Base-by-base conservation (phyloP, 2,797 vertebrate species). In the Gallinago stenura region DNA sequence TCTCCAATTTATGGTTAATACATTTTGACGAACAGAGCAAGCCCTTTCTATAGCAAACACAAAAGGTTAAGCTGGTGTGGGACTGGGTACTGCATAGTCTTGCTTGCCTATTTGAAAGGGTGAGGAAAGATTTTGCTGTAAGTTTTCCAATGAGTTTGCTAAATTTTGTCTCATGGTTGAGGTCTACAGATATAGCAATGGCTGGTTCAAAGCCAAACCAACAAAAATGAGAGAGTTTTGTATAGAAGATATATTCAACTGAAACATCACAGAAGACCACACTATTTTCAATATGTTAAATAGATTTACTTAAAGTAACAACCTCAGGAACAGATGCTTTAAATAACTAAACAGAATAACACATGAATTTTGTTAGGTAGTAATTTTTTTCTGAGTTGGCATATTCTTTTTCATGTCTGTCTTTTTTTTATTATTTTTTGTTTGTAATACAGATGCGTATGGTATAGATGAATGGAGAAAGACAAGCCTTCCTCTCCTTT, bases 131-230 rank as follows among this genome's bases (percentile, higher is more conserved):
- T 50, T 88, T 95, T 61, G 16, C 45, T 78, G 9, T 22, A 56
- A 43, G 65, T 82, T 93, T 95, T 76, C 62, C 75, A 89, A 62
- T 16, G 35, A 76, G 13, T 72, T 39, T 72, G n/a, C 87, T 95
- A 46, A 77, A 78, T 90, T 81, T 72, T 76, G 43, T 86, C 79
- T 95, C 41, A 12, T 57, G 51, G 70, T 65, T 77, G 48, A 90
- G 53, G 45, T 94, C 54, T 95, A 72, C 80, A 95, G 83, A 86
- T 76, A 80, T 0, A 80, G 65, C 37, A 25, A 26, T n/a, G 26
- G 30, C 39, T 95, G 91, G 61, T 93, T 90, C 77, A 88, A 90
- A 94, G 93, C 90, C 95, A 95, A 91, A 83, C 72, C 65, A 91
- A 64, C 20, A 58, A 83, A 78, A 95, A 87, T 71, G 20, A 46